Evolutionary conservation across 2,888 invertebrate genomes (phyloP), one percentile per base, ranked within the genome.

Genomic region (Balanococcus diminutus): DNA sequence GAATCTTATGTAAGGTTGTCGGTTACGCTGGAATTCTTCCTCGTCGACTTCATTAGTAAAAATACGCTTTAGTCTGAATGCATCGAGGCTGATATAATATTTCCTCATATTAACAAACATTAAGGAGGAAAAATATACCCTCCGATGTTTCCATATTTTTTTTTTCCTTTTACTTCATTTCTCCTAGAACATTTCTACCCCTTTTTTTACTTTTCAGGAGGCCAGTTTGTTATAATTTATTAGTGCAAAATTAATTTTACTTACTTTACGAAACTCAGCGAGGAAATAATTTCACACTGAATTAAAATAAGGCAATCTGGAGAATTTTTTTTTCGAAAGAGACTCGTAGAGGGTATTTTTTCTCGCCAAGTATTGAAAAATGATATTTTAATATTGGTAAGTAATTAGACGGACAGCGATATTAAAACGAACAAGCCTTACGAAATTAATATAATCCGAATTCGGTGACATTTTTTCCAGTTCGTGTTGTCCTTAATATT

Each of bases 61-160:
- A 32, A 75, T 75, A 32, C 19, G 75, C 28, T 75, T 32, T 32
- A 31, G 32, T 32, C 16, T 75, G 75, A 28, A 36, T 32, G 32
- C 32, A 75, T 75, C 32, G 75, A 75, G 75, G 32, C 61, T 28
- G 25, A 67, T 67, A 11, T 67, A 67, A 67, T 75, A 75, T 75
- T 75, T 75, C 75, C 32, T 32, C 75, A 32, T 32, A 75, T 75
- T 75, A 75, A 19, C 75, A n/a, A 32, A 75, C 32, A 75, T 75
- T 75, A 75, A 75, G 75, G 75, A n/a, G 32, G 61, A 67, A 67
- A 51, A 67, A 67, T 67, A 67, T 67, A 67, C 61, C 61, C 61
- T 11, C 61, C 11, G 28, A 67, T 67, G 61, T 67, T 67, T 67
- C 61, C 25, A 67, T 67, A 67, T 67, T 67, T 67, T 67, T 67